Conservation (phyloP, 2,797 vertebrate species). For the Parambassis ranga region DNA sequence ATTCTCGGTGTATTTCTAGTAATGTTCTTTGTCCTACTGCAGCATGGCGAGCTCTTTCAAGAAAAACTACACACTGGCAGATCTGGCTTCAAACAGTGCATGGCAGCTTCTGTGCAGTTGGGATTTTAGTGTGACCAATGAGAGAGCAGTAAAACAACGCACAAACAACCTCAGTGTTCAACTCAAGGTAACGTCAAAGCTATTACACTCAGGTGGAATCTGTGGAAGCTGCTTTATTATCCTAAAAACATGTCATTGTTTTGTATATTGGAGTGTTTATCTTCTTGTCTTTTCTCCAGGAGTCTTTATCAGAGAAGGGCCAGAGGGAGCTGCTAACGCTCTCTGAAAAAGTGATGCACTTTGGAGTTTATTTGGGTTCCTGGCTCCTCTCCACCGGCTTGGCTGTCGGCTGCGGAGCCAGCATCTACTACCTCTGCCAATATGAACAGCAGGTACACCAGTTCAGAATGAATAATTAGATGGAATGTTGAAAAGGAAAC, state of each 20-base stretch:
- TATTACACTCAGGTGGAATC: too few relatives aligned
- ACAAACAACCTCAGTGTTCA: slow-evolving; percentile 89
- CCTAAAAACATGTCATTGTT: too few relatives aligned
- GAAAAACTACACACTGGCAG: slow-evolving; percentile 81
- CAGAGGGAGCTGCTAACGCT: slow-evolving; percentile 63
- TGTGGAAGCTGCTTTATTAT: too few relatives aligned
- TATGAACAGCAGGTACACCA: slow-evolving; percentile 58
- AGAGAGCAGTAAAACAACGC: slow-evolving; percentile 86
- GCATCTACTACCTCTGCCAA: slow-evolving; percentile 83
- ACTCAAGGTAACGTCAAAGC: slow-evolving; percentile 84
- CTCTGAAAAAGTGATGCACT: slow-evolving; percentile 65
- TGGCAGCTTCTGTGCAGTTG: slow-evolving; percentile 91
- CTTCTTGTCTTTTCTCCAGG: slow-evolving; percentile 71
- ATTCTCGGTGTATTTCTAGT: not conserved
- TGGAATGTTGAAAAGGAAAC: not conserved
- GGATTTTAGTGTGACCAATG: slow-evolving; percentile 91
- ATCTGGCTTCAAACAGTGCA: slow-evolving; percentile 72
- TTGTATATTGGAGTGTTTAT: not conserved
- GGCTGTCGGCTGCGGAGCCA: slow-evolving; percentile 78
- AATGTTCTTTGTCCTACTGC: slow-evolving; percentile 21
- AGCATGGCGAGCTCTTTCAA: slow-evolving; percentile 90
- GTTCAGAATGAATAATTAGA: not conserved
- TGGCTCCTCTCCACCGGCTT: slow-evolving; percentile 84
- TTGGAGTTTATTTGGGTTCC: slow-evolving; percentile 71
- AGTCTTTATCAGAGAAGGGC: slow-evolving; percentile 83